Evolutionary conservation across 2,888 invertebrate genomes (phyloP).

Genomic region (Cybosia mesomella): DNA sequence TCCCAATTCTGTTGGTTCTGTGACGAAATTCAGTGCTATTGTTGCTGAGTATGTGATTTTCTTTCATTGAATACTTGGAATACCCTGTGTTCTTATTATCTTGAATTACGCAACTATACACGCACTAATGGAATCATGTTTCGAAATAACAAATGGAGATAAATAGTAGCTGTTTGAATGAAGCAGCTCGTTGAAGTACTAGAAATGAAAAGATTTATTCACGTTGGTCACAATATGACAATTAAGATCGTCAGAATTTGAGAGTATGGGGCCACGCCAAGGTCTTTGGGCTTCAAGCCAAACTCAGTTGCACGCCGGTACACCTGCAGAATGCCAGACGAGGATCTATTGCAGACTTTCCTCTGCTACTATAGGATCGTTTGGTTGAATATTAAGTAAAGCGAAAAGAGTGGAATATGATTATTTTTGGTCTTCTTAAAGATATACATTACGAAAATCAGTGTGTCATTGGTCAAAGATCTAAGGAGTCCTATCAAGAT

Average conservation of each 20-base stretch:
- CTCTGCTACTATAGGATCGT: too few species aligned
- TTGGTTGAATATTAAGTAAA: too few species aligned
- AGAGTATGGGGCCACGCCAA: too few species aligned
- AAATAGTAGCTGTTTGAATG: not conserved
- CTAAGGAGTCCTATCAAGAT: too few species aligned
- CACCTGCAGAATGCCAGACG: too few species aligned
- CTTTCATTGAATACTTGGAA: conserved; percentile 3
- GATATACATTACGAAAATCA: too few species aligned
- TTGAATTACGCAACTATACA: not conserved
- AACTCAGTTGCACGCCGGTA: too few species aligned
- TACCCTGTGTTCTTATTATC: not conserved
- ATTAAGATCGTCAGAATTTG: not conserved
- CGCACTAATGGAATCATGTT: not conserved
- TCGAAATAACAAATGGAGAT: not conserved
- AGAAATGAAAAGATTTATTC: not conserved
- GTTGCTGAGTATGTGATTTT: not conserved
- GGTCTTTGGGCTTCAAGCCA: too few species aligned
- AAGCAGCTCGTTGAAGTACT: not conserved
- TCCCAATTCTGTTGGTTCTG: not conserved
- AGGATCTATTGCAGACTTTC: too few species aligned
- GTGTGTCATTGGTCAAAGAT: too few species aligned
- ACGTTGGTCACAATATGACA: not conserved
- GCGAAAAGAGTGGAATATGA: too few species aligned
- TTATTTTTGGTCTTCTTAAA: too few species aligned
- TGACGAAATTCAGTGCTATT: not conserved